These are phyloP conservation scores for Folsomia candida DNA, from an alignment of 2,888 invertebrate genomes.

Conservation along the genomic window DNA sequence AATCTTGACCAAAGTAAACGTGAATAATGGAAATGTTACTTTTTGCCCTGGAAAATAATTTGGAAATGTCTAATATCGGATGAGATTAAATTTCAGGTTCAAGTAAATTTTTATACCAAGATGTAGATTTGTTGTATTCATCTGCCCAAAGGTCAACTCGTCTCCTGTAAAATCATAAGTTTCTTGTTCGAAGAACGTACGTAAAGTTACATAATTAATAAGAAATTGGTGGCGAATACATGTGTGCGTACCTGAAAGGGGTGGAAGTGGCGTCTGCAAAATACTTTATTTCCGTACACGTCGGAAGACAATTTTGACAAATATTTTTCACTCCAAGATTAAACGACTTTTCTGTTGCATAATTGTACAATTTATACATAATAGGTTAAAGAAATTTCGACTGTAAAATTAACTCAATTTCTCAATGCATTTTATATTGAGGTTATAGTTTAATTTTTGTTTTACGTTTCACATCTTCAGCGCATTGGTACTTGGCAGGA, in stretches of 20 bases:
- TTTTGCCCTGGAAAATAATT: slow-evolving; percentile 20
- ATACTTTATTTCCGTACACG: slow-evolving; percentile 34
- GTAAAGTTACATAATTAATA: no score
- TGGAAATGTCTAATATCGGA: background rate
- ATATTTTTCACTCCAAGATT: slow-evolving; percentile 26
- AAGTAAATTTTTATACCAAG: background rate
- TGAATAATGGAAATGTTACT: slow-evolving; percentile 20
- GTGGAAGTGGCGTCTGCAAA: slow-evolving; percentile 22
- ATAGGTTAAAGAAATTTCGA: no score
- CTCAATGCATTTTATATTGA: no score
- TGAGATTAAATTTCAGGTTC: background rate
- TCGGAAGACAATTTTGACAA: slow-evolving; percentile 30
- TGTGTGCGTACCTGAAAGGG: no score
- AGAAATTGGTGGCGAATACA: no score
- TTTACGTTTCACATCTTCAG: slow-evolving; percentile 4
- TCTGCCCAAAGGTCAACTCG: slow-evolving; percentile 37
- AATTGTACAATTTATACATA: no score
- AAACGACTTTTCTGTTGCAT: slow-evolving; percentile 14
- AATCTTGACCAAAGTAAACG: slow-evolving; percentile 16
- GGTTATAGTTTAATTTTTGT: no score
- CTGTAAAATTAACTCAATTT: no score
- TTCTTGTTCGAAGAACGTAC: no score
- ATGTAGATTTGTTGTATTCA: slow-evolving; percentile 15
- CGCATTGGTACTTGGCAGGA: slow-evolving; percentile 7
- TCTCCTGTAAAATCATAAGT: no score